Percentiles rank a stretch among this genome's conserved stretches.
phyloP scores from a whole-genome alignment of 2,797 vertebrate genomes.

The Pangasius krempfi region DNA sequence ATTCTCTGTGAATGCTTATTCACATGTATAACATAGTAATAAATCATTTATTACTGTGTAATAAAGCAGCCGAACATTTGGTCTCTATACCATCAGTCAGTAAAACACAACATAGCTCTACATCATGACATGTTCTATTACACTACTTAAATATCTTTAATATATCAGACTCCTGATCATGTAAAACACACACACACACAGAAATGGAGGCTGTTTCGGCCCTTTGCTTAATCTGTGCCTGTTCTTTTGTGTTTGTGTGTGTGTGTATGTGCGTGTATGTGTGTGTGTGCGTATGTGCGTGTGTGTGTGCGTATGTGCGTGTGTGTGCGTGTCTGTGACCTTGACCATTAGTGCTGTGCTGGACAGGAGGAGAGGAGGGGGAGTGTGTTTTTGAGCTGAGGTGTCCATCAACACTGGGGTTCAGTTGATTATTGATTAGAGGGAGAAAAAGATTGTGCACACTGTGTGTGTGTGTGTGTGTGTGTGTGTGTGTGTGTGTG shows the following conservation, averaged over 20 bases:
- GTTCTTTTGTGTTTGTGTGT: constrained; percentile 12
- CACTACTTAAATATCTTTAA: neutral
- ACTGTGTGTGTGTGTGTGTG: constrained; percentile 15
- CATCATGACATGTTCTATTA: too few species aligned
- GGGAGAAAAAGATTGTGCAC: neutral
- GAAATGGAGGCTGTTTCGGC: neutral
- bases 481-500: constrained; percentile 9
- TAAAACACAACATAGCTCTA: neutral
- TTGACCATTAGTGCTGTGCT: constrained; percentile 28
- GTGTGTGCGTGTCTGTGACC: constrained; percentile 23
- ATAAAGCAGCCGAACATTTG: neutral
- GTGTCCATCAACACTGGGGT: constrained; percentile 30
- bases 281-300: constrained; percentile 7
- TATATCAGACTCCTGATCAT: neutral
- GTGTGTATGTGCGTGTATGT: constrained; percentile 13
- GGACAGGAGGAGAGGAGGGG: constrained; percentile 14
- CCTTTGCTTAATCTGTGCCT: constrained; percentile 11
- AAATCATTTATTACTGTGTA: neutral
- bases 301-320: constrained; percentile 32
- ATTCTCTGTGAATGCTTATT: neutral
- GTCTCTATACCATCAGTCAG: neutral
- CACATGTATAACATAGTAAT: neutral
- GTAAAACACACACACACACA: neutral
- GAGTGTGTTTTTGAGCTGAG: constrained; percentile 33
- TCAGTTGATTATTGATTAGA: constrained; percentile 27